These are phyloP conservation scores for Cromileptes altivelis DNA, from an alignment of 2,113 vertebrate species.

Conservation along the genomic window DNA sequence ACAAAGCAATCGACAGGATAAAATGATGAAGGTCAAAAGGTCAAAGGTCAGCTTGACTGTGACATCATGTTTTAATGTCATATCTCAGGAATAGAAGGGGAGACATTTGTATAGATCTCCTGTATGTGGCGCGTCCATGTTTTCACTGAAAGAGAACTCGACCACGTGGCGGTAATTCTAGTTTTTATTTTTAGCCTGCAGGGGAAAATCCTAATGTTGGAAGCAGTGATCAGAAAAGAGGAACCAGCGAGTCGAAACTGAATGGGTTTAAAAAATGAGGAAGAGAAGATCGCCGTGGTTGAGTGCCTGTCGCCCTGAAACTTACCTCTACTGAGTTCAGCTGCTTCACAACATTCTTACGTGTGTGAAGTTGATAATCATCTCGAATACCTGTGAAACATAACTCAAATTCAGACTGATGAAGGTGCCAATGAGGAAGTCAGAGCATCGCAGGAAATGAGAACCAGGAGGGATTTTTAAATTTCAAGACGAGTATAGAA, in stretches of 20 bases:
- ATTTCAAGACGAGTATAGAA: neutral
- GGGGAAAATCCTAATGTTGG: neutral
- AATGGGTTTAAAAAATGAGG: slow-evolving; percentile 49
- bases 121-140: too few relatives aligned
- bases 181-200: neutral
- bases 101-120: too few relatives aligned
- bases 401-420: neutral
- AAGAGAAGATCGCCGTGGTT: slow-evolving; percentile 44
- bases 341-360: neutral
- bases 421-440: too few relatives aligned
- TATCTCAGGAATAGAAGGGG: too few relatives aligned
- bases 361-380: neutral
- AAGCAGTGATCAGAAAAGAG: slow-evolving; percentile 58
- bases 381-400: neutral
- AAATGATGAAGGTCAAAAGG: too few relatives aligned
- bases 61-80: too few relatives aligned
- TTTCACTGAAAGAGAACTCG: too few relatives aligned
- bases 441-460: neutral
- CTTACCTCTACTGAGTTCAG: neutral
- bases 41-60: too few relatives aligned
- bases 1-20: too few relatives aligned
- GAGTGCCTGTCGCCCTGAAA: neutral
- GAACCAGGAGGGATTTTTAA: neutral
- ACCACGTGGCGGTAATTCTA: too few relatives aligned
- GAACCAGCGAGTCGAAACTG: slow-evolving; percentile 34